These are phyloP conservation scores for Eclectus roratus DNA, from an alignment of 2,113 vertebrate species.

Conservation along the genomic window DNA sequence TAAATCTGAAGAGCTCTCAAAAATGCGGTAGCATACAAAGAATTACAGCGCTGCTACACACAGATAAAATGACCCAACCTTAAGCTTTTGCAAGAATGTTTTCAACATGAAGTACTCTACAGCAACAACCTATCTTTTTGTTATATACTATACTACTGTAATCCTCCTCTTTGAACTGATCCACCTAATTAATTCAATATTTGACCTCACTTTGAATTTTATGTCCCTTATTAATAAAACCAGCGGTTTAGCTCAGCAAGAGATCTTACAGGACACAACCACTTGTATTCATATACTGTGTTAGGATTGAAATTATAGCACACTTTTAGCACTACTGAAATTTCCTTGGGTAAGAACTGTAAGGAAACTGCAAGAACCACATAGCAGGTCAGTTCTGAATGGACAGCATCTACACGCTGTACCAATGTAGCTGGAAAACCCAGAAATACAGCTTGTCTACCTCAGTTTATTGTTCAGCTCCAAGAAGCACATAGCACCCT, in stretches of 20 bases:
- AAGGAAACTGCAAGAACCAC: neutral
- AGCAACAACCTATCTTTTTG: neutral
- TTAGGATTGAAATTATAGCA: neutral
- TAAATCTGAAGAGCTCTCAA: conserved; percentile 22
- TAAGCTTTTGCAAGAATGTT: neutral
- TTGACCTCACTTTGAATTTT: neutral
- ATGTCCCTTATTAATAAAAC: neutral
- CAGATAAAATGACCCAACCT: neutral
- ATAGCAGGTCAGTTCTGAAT: neutral
- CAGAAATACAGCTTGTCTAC: neutral
- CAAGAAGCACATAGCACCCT: neutral
- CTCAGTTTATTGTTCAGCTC: neutral
- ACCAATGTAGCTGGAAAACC: neutral
- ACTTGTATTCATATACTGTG: neutral
- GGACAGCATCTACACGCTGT: neutral
- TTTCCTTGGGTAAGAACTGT: neutral
- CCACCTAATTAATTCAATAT: neutral
- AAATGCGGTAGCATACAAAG: neutral
- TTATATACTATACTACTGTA: neutral
- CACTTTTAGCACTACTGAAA: neutral
- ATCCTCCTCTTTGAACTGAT: neutral
- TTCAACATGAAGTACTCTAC: neutral
- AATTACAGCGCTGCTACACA: neutral
- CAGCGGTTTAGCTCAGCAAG: neutral
- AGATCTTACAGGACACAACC: neutral